Conservation (phyloP, 2,888 invertebrate genomes). For the Diaprepes abbreviatus region DNA sequence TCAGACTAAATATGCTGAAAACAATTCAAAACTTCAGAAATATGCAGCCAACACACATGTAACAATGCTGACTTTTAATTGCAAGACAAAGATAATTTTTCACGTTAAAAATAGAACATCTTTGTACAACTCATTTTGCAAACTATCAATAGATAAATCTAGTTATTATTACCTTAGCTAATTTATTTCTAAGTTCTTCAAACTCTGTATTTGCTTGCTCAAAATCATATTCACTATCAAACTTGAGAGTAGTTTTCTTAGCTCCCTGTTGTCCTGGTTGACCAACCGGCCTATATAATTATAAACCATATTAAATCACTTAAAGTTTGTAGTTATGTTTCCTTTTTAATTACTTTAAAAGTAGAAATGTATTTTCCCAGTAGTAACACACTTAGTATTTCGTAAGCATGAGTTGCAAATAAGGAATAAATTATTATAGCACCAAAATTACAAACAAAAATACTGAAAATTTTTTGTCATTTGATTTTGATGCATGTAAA, state of each 20-base stretch:
- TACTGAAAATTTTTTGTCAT: background rate
- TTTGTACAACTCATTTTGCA: no score
- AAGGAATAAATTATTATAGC: slow-evolving; percentile 43
- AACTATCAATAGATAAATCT: no score
- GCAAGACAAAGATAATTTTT: no score
- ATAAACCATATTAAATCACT: background rate
- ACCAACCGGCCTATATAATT: slow-evolving; percentile 34
- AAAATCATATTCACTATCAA: slow-evolving; percentile 98
- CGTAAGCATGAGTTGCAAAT: slow-evolving; percentile 56
- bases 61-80: no score
- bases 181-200: slow-evolving; percentile 88
- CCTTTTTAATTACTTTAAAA: no score
- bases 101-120: no score
- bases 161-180: slow-evolving; percentile 74
- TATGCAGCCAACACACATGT: no score
- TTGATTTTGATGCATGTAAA: background rate
- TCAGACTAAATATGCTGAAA: no score
- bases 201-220: slow-evolving; percentile 98
- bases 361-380: slow-evolving; percentile 42
- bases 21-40: no score
- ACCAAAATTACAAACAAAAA: slow-evolving; percentile 26
- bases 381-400: slow-evolving; percentile 54
- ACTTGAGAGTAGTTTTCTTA: slow-evolving; percentile 76
- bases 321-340: no score
- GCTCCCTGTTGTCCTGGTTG: slow-evolving; percentile 13